Conservation (phyloP, 2,113 vertebrate species). For the Enhydra lutris region DNA sequence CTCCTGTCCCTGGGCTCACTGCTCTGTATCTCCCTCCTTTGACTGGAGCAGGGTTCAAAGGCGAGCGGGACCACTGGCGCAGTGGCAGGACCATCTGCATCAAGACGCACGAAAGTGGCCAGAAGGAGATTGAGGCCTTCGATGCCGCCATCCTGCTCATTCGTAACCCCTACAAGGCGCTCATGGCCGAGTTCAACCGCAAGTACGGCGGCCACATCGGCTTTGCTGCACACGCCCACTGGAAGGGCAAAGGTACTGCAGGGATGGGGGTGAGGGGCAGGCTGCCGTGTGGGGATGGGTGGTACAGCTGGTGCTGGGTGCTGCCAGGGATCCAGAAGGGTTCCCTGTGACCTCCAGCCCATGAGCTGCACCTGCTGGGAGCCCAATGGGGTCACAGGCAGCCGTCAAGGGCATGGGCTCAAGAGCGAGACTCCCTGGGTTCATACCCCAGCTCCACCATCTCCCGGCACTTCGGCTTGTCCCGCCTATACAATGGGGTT, state of each 20-base stretch:
- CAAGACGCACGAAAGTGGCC: conserved; percentile 97
- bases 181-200: conserved; percentile 99
- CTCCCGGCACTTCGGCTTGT: neutral
- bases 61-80: conserved; percentile 96
- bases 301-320: rapidly evolving
- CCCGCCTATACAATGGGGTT: neutral
- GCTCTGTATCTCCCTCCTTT: neutral
- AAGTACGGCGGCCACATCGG: conserved; percentile 97
- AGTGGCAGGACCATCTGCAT: conserved; percentile 95
- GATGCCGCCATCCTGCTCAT: conserved; percentile 94
- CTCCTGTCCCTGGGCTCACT: neutral
- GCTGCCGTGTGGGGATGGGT: too few relatives aligned
- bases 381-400: rapidly evolving
- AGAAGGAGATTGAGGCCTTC: conserved; percentile 95
- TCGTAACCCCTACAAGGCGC: conserved; percentile 96
- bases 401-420: neutral
- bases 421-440: neutral
- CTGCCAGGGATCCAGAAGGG: rapidly evolving
- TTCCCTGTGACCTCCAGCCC: rapidly evolving
- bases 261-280: rapidly evolving
- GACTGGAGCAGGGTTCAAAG: conserved; percentile 91
- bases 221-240: conserved; percentile 95
- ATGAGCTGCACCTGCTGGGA: rapidly evolving
- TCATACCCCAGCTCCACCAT: neutral
- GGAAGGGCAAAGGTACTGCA: conserved; percentile 94